Evolutionary conservation across 2,888 invertebrate species (phyloP).

Genomic region (Brenthis hecate): DNA sequence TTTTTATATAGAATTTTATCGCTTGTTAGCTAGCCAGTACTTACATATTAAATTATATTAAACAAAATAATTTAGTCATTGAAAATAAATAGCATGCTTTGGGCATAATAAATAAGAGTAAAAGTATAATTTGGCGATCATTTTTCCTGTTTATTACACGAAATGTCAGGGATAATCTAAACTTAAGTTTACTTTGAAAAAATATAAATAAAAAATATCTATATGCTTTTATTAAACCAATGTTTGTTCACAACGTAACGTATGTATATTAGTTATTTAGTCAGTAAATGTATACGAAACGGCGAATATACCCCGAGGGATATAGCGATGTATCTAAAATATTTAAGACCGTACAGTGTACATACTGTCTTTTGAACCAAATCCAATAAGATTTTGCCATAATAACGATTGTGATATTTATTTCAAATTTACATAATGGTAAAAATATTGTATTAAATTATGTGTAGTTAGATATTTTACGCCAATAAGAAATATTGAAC

Average conservation of each 20-base stretch:
- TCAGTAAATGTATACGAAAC: conserved; percentile 2
- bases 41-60: too few species aligned
- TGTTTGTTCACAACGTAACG: conserved; percentile 5
- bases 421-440: background rate
- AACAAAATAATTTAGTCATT: too few species aligned
- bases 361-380: background rate
- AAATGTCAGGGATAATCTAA: background rate
- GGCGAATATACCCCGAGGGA: conserved; percentile 2
- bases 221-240: conserved; percentile 3
- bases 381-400: background rate
- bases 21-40: too few species aligned
- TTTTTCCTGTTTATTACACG: too few species aligned
- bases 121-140: too few species aligned
- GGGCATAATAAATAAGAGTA: too few species aligned
- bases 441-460: background rate
- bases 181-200: background rate
- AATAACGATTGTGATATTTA: background rate
- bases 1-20: too few species aligned
- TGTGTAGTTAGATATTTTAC: too few species aligned
- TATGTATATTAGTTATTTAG: conserved; percentile 1
- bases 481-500: too few species aligned
- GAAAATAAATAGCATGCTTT: too few species aligned
- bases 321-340: conserved; percentile 9
- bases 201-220: background rate
- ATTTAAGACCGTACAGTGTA: conserved; percentile 14